Percentiles rank a stretch among this genome's conserved stretches.
Evolutionary conservation across 1,140 invertebrate species (phyloP).

Genomic region (Phymorhynchus buccinoides): DNA sequence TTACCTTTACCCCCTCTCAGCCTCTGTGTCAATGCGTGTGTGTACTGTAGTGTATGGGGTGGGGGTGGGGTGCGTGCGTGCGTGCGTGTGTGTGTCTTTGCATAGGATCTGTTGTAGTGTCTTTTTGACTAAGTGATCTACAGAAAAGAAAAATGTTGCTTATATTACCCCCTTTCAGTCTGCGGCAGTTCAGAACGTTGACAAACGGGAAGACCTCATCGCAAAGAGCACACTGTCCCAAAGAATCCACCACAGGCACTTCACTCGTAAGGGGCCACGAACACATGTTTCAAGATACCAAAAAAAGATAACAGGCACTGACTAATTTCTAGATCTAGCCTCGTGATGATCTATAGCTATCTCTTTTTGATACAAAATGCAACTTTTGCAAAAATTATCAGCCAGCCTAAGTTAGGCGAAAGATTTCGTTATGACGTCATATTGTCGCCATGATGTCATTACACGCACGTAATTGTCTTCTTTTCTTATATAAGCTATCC

Average conservation of each 20-base stretch:
- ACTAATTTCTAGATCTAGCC: background rate
- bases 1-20: no score
- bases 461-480: background rate
- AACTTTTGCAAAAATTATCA: no score
- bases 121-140: no score
- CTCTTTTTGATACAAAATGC: background rate
- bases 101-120: no score
- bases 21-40: no score
- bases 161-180: conserved; percentile 18
- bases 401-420: no score
- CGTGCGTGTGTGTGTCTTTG: no score
- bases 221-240: conserved; percentile 4
- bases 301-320: no score
- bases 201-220: conserved; percentile 17
- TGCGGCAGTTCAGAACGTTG: conserved; percentile 10
- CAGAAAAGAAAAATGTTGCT: no score
- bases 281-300: background rate
- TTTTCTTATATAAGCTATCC: no score
- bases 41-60: no score
- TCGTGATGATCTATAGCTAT: background rate
- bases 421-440: background rate
- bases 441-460: background rate
- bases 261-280: conserved; percentile 8
- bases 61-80: no score
- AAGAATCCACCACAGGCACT: background rate